These are phyloP conservation scores for Alauda arvensis DNA, from an alignment of 2,797 vertebrate species.

Conservation along the genomic window DNA sequence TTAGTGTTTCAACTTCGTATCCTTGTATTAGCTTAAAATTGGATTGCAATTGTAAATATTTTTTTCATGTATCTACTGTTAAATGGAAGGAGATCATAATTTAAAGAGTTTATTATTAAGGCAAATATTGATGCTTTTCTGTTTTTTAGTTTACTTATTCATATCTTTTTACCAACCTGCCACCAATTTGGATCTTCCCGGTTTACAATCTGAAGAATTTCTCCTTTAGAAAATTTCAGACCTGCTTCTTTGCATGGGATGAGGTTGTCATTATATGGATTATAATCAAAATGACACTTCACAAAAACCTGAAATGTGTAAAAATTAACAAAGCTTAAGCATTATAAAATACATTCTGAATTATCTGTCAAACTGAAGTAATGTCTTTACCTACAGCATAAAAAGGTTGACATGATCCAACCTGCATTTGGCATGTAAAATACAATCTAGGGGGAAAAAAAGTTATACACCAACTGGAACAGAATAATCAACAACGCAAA, in stretches of 20 bases:
- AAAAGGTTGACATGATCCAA: background rate
- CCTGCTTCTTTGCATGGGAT: slow-evolving; percentile 98
- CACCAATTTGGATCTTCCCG: slow-evolving; percentile 98
- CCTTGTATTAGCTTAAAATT: background rate
- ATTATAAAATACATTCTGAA: background rate
- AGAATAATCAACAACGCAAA: background rate
- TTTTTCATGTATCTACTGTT: background rate
- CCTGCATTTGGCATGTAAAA: background rate
- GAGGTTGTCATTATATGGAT: slow-evolving; percentile 91
- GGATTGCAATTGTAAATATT: background rate
- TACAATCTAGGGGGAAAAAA: background rate
- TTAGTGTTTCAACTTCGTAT: background rate
- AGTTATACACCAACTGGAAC: background rate
- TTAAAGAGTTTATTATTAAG: background rate
- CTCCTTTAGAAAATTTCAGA: slow-evolving; percentile 91
- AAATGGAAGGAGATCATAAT: background rate
- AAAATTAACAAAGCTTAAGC: slow-evolving; percentile 46
- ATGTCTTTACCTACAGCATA: slow-evolving; percentile 6
- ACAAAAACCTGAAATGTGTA: slow-evolving; percentile 84
- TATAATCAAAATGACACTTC: slow-evolving; percentile 97
- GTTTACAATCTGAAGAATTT: slow-evolving; percentile 96
- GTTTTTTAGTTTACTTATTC: background rate
- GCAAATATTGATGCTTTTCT: background rate
- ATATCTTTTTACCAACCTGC: slow-evolving; percentile 83
- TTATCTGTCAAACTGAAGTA: background rate